Evolutionary conservation across 1,140 invertebrate species (phyloP), one percentile per base, ranked within the genome.

Genomic region (Camponotus vicinus): DNA sequence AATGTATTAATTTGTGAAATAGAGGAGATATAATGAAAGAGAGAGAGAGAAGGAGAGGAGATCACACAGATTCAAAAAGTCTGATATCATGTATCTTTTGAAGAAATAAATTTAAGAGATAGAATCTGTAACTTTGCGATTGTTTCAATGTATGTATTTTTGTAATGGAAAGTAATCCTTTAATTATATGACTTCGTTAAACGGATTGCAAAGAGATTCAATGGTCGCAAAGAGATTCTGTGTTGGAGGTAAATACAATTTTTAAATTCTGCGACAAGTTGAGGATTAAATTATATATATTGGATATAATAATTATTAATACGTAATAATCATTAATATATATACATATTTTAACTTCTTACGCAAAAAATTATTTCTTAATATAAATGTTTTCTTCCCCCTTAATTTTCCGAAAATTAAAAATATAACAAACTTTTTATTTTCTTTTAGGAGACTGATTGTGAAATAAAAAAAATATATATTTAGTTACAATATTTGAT

Each of bases 251-350:
- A 27, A 15, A 45, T 45, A 27, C 5, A 45, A 27, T 45, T 52
- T 52, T 70, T 18, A 34, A 78, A 78, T 13, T 64, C 67, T 63
- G 11, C 5, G 52, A 15, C 8, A 64, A 69, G 8, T 70, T 63
- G 27, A 4, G 37, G 2, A n/a, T 27, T 15, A 42, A 69, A 45
- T 69, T 7, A 49, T 32, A 52, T 71, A 32, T 15, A 52, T 18
- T 52, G 11, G 13, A 13, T 49, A 11, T 45, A 27, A 45, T 49
- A 13, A 40, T 40, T 0, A 40, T 6, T 40, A 40, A 40, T 6
- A 40, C 6, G 37, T 52, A 52, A 52, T 52, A 18, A 18, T 52
- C 5, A 52, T 49, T 49, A 49, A 15, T 0, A 49, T 3, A 49
- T 49, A 15, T 45, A 42, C 40, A 42, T 34, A 27, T 59, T 42